Evolutionary conservation across 2,888 invertebrate species (phyloP).

Genomic region (Dorcus hopei): DNA sequence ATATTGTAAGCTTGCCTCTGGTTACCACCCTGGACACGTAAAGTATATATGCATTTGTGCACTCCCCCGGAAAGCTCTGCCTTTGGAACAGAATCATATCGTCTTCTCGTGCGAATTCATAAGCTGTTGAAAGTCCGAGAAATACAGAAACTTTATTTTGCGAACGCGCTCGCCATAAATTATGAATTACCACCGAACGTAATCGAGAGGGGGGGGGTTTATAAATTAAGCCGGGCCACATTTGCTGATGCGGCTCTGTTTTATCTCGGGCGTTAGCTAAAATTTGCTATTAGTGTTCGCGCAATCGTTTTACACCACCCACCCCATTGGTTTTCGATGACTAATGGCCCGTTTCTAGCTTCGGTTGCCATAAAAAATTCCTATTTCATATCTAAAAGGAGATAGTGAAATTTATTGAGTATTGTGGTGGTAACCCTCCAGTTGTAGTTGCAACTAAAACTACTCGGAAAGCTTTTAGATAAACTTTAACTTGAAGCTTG

Average conservation of each 20-base stretch:
- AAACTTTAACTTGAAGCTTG: too few species aligned
- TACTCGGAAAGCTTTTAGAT: too few species aligned
- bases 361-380: too few species aligned
- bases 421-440: too few species aligned
- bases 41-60: conserved; percentile 6
- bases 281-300: not conserved
- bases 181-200: too few species aligned
- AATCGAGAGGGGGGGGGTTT: not conserved
- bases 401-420: too few species aligned
- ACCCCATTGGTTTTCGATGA: too few species aligned
- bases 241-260: not conserved
- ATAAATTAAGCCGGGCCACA: not conserved
- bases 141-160: too few species aligned
- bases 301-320: not conserved
- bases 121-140: not conserved
- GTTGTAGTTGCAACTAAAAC: too few species aligned
- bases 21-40: conserved; percentile 3
- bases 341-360: too few species aligned
- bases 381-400: too few species aligned
- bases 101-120: not conserved
- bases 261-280: not conserved
- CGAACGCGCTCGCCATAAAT: too few species aligned
- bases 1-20: not conserved
- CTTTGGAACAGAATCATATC: not conserved
- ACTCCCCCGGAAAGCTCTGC: not conserved